Base-by-base conservation (phyloP, 1,140 invertebrate genomes). In the Brachionus rubens region DNA sequence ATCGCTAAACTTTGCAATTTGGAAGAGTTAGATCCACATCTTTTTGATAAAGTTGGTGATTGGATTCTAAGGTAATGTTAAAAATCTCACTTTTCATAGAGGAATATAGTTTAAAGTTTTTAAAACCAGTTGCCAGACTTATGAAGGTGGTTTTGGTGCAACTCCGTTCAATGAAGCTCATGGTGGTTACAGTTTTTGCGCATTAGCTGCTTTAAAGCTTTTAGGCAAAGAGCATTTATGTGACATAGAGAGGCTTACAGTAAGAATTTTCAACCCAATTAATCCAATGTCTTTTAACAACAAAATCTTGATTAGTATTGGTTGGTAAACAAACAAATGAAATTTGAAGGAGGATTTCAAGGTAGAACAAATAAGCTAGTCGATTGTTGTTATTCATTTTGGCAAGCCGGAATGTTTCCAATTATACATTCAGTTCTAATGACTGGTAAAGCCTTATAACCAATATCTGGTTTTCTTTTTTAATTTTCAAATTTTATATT, bases 331-430 rank as follows among this genome's bases (percentile, higher is more conserved):
- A 88, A 90, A 77, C 93, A 96, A 85, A 94, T 94, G 91, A 86
- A 86, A 78, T 87, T 91, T 77, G 94, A 96, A 85, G 94, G 93
- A 16, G 93, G 93, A 21, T 96, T 96, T 81, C 91, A 87, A 78
- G 87, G 86, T 7, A 87, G 96, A 80, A 97, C 96, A 3, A 98
- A 98, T 84, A 99, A 99, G 87, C 85, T 98, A 68, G 96, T 99
- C 1, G 96, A 99, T 87, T 91, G 91, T 6, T 99, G 96, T 85
- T 99, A 99, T 83, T 96, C 93, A 2, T 99, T 98, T 86, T 99
- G 96, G 96, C 93, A 96, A 86, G 94, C 93, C 28, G 94, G 91
- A 33, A 88, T 90, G 41, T 93, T 98, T 82, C 91, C 93, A 43
- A 81, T 91, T 0, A 87, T 75, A 26, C 41, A 75, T 40, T 28